These are phyloP conservation scores for Acheta domesticus DNA, from an alignment of 2,888 invertebrate genomes.

Conservation along the genomic window DNA sequence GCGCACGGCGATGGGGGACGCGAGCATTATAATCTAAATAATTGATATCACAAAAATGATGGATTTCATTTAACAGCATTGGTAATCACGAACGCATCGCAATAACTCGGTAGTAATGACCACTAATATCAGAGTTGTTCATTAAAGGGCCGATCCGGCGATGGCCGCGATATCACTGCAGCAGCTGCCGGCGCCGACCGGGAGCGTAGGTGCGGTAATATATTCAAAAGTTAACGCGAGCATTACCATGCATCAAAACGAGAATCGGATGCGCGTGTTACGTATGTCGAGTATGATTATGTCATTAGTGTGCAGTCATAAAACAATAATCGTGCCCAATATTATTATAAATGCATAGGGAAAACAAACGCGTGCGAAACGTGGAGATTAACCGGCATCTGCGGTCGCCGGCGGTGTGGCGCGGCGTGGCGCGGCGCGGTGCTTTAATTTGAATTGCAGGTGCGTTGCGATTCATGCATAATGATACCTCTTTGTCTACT, in stretches of 20 bases:
- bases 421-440: no score
- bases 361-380: background rate
- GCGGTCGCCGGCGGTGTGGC: no score
- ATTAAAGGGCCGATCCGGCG: slow-evolving; percentile 6
- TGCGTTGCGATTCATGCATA: background rate
- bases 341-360: background rate
- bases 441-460: background rate
- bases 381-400: no score
- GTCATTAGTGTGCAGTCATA: background rate
- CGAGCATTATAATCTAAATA: slow-evolving; percentile 1
- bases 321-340: background rate
- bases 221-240: slow-evolving; percentile 1
- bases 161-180: background rate
- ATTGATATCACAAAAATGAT: slow-evolving; percentile 9
- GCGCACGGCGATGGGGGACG: background rate
- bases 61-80: slow-evolving; percentile 4
- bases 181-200: background rate
- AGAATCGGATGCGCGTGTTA: background rate
- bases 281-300: slow-evolving; percentile 8
- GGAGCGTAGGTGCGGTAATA: background rate
- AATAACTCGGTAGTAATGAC: slow-evolving; percentile 10
- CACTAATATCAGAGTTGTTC: slow-evolving; percentile 4
- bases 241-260: background rate
- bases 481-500: background rate
- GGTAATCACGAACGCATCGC: background rate